These are phyloP conservation scores for Bombyx mori DNA, from an alignment of 1,140 invertebrate genomes.

Conservation along the genomic window DNA sequence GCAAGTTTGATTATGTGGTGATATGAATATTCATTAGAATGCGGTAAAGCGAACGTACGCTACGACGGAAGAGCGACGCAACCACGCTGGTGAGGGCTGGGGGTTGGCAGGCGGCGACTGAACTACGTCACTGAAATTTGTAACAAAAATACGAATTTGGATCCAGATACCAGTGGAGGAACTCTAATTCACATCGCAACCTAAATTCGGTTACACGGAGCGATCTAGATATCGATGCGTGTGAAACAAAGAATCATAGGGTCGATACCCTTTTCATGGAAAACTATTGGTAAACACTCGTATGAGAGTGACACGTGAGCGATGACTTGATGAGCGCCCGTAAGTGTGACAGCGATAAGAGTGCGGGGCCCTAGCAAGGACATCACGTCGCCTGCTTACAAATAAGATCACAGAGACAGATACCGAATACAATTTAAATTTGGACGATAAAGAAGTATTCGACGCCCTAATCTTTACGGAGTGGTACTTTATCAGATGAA, in stretches of 20 bases:
- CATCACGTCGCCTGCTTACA: not conserved
- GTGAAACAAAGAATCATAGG: not conserved
- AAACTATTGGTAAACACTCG: conserved; percentile 20
- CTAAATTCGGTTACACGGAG: conserved; percentile 5
- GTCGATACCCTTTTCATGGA: conserved; percentile 14
- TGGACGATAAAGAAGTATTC: too few species aligned
- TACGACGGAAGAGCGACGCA: conserved; percentile 29
- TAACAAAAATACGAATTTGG: conserved; percentile 23
- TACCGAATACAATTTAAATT: too few species aligned
- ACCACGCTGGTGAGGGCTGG: conserved; percentile 33
- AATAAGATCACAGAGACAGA: too few species aligned
- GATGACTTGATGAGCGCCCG: conserved; percentile 8
- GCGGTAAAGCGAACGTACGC: conserved; percentile 29
- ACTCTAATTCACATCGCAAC: conserved; percentile 13
- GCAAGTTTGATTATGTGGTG: conserved; percentile 14
- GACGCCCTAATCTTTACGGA: too few species aligned
- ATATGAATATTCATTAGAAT: conserved; percentile 26
- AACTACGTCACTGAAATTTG: conserved; percentile 37
- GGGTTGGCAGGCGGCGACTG: conserved; percentile 33
- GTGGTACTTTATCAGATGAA: too few species aligned
- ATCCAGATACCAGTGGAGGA: conserved; percentile 7
- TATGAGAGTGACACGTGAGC: conserved; percentile 21
- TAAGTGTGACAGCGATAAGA: conserved; percentile 3
- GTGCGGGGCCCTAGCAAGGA: conserved; percentile 16
- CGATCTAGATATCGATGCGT: not conserved